Conservation (phyloP, 2,888 invertebrate genomes). For the Phytoseiulus persimilis region DNA sequence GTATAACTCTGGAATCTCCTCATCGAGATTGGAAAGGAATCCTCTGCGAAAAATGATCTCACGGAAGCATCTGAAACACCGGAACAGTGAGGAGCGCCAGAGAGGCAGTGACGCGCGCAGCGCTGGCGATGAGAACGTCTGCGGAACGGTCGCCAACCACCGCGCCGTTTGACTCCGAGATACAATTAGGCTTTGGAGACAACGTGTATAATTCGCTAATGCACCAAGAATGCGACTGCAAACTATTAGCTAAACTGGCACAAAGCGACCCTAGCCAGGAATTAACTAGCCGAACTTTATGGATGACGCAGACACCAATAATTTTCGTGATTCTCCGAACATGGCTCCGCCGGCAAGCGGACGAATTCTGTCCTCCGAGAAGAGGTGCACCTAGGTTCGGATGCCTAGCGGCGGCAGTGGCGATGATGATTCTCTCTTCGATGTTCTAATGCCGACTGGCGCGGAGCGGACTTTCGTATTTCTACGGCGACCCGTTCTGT, state of each 20-base stretch:
- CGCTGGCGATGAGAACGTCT: background rate
- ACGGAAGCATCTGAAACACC: too few relatives aligned
- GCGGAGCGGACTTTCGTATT: background rate
- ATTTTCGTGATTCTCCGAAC: background rate
- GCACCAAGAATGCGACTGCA: background rate
- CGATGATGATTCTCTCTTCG: background rate
- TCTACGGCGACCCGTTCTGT: background rate
- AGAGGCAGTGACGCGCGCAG: too few relatives aligned
- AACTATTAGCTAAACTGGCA: background rate
- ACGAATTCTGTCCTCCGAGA: background rate
- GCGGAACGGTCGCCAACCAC: background rate
- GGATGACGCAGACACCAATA: constrained; percentile 5
- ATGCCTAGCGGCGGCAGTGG: background rate
- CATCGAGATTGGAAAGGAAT: too few relatives aligned
- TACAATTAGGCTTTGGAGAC: background rate
- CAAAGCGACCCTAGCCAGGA: background rate
- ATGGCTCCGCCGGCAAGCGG: background rate
- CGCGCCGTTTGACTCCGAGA: background rate
- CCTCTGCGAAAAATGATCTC: too few relatives aligned
- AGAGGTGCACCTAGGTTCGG: background rate
- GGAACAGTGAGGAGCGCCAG: too few relatives aligned
- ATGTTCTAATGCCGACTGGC: background rate
- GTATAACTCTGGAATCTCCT: too few relatives aligned
- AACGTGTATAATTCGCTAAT: background rate
- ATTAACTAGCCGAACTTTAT: background rate